Evolutionary conservation across 64 coral and sea anemone species (phyloP), one percentile per base, ranked within the genome.

Genomic region (Pocillopora verrucosa): DNA sequence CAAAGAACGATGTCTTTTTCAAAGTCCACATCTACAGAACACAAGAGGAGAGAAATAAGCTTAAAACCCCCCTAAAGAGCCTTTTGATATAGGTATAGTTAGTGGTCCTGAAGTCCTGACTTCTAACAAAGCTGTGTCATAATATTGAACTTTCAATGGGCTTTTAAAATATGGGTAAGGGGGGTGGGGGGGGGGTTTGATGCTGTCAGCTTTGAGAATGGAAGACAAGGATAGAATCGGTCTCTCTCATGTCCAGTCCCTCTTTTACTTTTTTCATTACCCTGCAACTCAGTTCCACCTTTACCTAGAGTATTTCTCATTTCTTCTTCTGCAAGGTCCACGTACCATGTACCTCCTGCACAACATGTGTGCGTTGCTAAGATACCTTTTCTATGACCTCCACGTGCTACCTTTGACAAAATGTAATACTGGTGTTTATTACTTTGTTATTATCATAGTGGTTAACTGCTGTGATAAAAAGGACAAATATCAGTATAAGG

Each of bases 291-390:
- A 5, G 26, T 26, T 16, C 4, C 65, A 5, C 19, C 1, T 68
- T 80, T 58, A 96, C 94, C 94, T 61, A 96, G 82, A 14, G 80
- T 86, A 22, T 79, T 92, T 59, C 79, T 82, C 90, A 96, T 96
- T 78, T 96, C 94, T 59, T 89, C 76, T 58, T 89, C 74, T 35
- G 86, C 87, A 2, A 96, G 76, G 25, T 92, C 91, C 25, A 96
- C 94, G 75, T 96, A 96, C 87, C 91, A 92, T 2, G 94, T 96
- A 60, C 80, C 81, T 16, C 94, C 94, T 3, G 94, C 80, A 90
- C 94, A 96, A 69, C 94, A 96, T 14, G 91, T 92, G 76, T 96
- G 94, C 35, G 88, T 92, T 36, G 90, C 94, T 58, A 96, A 81
- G 20, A 90, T 62, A 61, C 94, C 94, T 76, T 65, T 78, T 58